Evolutionary conservation across 2,797 vertebrate species (phyloP), one percentile per base, ranked within the genome.

Genomic region (Dryobates pubescens): DNA sequence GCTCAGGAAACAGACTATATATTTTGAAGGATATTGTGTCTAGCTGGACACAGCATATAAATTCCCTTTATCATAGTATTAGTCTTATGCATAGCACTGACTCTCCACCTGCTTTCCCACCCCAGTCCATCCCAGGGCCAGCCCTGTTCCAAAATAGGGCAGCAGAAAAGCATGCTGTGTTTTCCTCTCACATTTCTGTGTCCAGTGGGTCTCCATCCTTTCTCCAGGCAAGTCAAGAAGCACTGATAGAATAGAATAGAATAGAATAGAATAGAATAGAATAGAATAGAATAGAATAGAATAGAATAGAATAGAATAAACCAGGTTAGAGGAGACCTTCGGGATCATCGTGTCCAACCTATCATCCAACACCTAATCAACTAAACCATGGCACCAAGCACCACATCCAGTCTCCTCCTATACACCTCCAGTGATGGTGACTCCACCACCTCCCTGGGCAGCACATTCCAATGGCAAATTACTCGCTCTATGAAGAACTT

Each of bases 1-100:
- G 56, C 58, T 93, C 41, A 65, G 82, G 74, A 85, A 96, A 89
- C 34, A 88, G 57, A 82, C 77, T 74, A 83, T 89, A 82, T 93
- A 92, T 96, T 94, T 88, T 84, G 85, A 89, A 95, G 89, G 71
- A 75, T 94, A 86, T 76, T 83, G 30, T 88, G 88, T 82, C 73
- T 76, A 70, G 64, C 62, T 93, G 80, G 80, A 90, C 82, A 54
- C 41, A 73, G 22, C 54, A 6, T 71, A 88, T 95, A 95, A 88
- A 93, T 96, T 92, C 71, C 34, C 32, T 81, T 38, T 10, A 38
- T 38, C 36, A 38, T 38, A 38, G 17, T 58, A 61, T 49, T 45
- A 78, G 19, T 19, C 30, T 29, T 32, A 69, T 2, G 9, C 5
- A 51, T 30, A 77, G 32, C 6, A 3, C 11, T 64, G 29, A 34